A percentile compares a stretch with the other conserved stretches of the same genome.
These are phyloP conservation scores for Numenius arquata DNA, from an alignment of 2,113 vertebrate genomes.

Conservation along the genomic window DNA sequence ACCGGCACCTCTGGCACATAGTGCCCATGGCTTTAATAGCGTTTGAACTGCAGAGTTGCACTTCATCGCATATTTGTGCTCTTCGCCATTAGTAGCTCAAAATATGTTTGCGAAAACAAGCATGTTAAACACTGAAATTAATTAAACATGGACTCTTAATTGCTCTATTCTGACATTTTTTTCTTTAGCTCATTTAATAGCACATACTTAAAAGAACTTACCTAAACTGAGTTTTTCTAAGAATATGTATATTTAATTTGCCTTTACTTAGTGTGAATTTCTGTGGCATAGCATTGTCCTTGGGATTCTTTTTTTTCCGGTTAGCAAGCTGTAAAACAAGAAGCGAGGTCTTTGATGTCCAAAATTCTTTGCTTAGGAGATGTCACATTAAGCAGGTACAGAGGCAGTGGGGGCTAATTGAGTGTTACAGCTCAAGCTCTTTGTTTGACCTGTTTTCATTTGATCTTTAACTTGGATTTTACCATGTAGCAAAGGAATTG, in stretches of 20 bases:
- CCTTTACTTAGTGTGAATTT: not conserved
- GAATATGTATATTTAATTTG: not conserved
- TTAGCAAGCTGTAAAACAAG: not conserved
- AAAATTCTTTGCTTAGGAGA: not conserved
- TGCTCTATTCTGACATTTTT: slow-evolving; percentile 1
- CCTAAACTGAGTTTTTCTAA: not conserved
- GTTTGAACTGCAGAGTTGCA: not conserved
- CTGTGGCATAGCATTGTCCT: not conserved
- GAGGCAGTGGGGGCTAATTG: not conserved
- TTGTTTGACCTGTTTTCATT: not conserved
- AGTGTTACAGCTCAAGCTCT: not conserved
- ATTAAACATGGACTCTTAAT: slow-evolving; percentile 30
- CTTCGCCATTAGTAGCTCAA: not conserved
- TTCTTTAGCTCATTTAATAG: not conserved
- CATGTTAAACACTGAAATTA: not conserved
- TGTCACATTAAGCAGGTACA: not conserved
- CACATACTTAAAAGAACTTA: not conserved
- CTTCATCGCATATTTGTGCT: slow-evolving; percentile 10
- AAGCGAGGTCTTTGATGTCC: not conserved
- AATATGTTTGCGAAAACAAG: not conserved
- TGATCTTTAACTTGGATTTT: not conserved
- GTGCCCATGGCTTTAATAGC: not conserved
- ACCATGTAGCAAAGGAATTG: not conserved
- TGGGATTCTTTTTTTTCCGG: not conserved
- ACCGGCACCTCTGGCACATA: not conserved